Conservation (phyloP, 2,113 vertebrate genomes). For the Bos javanicus region DNA sequence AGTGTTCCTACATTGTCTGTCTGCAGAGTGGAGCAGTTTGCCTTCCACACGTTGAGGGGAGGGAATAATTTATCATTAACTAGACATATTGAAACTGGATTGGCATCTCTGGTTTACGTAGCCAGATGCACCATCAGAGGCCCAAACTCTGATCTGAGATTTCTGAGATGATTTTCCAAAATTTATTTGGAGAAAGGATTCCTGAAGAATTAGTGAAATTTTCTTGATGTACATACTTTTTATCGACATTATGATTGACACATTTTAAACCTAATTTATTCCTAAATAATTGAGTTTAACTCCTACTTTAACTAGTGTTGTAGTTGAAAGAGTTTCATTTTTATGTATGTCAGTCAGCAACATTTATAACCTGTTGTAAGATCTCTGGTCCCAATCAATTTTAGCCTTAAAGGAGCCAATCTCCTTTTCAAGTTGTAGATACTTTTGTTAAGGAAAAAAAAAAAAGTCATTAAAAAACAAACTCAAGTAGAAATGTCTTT, state of each 20-base stretch:
- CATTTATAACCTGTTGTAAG: neutral
- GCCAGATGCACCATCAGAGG: neutral
- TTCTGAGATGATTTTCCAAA: neutral
- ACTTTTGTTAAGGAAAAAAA: neutral
- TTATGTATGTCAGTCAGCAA: neutral
- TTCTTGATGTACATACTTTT: neutral
- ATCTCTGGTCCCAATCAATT: neutral
- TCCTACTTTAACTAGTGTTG: neutral
- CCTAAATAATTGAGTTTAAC: neutral
- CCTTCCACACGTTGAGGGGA: neutral
- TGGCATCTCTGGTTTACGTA: neutral
- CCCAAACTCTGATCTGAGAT: neutral
- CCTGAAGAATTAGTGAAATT: neutral
- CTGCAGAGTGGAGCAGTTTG: neutral
- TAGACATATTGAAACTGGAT: neutral
- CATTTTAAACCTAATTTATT: neutral
- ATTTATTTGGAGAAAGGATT: slow-evolving; percentile 8
- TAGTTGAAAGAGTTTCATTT: neutral
- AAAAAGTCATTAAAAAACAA: neutral
- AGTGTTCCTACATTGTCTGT: neutral
- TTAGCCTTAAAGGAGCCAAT: neutral
- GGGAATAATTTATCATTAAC: neutral
- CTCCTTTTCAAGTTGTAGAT: slow-evolving; percentile 5
- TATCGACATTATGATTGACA: neutral
- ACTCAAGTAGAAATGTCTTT: neutral